Base-by-base conservation (phyloP, 53 echinoderm and acorn worm genomes). In the Apostichopus leukothele region DNA sequence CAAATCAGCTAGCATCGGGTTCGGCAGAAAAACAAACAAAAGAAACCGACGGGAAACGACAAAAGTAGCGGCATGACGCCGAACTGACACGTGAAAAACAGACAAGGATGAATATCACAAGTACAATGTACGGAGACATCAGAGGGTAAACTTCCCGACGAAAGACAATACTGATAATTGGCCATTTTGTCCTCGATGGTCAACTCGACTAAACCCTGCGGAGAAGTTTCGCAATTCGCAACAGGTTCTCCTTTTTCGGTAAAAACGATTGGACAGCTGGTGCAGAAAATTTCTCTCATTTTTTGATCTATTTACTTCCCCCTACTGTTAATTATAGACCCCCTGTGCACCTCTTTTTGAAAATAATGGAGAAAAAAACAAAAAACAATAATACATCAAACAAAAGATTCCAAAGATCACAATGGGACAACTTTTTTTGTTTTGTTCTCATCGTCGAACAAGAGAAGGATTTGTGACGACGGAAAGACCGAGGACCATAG, bases 351-450 rank as follows among this genome's bases (percentile, higher is more conserved):
- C 71, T 71, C 16, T 71, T 13, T 71, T 71, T 16, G 57, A 9
- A 57, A 9, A 9, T 57, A 1, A 57, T 7, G 8, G 3, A 39
- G 39, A 57, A 57, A 9, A 55, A 57, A 57, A 57, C 5, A 71
- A 3, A 71, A n/a, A 71, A 18, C 20, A 16, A 71, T 71, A 71
- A 16, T n/a, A 71, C 18, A n/a, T 71, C 13, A 71, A 19, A 71
- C 71, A 71, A 71, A 71, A 71, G 71, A 71, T n/a, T n/a, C 18
- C 71, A 6, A 71, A n/a, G 16, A 71, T 71, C 71, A 71, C 71
- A 71, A 71, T 71, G 71, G 71, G 71, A 71, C 71, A 71, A 16
- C 18, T 14, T 71, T 16, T 10, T 39, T 39, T 39, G 39, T 39
- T 39, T 39, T 39, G 39, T 39, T 39, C 39, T 3, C 39, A 39